Base-by-base conservation (phyloP, 2,888 invertebrate species). In the Caenorhabditis becei region DNA sequence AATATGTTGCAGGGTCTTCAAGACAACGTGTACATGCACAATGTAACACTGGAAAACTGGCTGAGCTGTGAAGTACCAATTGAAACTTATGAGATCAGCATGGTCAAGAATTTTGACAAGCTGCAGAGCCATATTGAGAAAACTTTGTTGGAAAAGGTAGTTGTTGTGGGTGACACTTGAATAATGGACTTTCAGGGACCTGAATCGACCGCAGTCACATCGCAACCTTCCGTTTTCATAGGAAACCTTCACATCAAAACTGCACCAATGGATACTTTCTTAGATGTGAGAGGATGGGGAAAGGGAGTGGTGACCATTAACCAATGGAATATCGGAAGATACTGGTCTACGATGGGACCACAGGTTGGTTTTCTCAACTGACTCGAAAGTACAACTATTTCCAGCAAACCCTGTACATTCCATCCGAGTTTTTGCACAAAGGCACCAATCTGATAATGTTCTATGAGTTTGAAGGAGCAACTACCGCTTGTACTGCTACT, bases 311-410 rank as follows among this genome's bases (percentile, higher is more conserved):
- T 92, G 4, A 92, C 92, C 58, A 86, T 93, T 5, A 93, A 93
- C 82, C 91, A 92, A 5, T 91, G 92, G 83, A 93, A 93, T 86
- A 86, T 93, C 20, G 93, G 93, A 28, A 91, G 93, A 41, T 93
- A 93, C 87, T 93, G 93, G 93, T 93, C 93, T 2, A 85, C 89
- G 14, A 88, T 91, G 16, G 93, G 93, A 5, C 93, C 93, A n/a
- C 93, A 93, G 82, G 86, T 84, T 32, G 0, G 2, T 20, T 41
- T 41, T 7, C 11, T 5, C 41, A 14, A 2, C 41, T 14, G 41
- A 41, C 7, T 2, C 35, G 20, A 32, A 5, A 49, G 3, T 32
- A 10, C 5, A 32, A 18, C 14, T 44, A 26, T 26, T 77, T 77
- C 18, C 51, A 78, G 67, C 74, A 80, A 74, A 80, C 80, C 16